Conservation (phyloP, 2,113 vertebrate species). For the Rissa tridactyla region DNA sequence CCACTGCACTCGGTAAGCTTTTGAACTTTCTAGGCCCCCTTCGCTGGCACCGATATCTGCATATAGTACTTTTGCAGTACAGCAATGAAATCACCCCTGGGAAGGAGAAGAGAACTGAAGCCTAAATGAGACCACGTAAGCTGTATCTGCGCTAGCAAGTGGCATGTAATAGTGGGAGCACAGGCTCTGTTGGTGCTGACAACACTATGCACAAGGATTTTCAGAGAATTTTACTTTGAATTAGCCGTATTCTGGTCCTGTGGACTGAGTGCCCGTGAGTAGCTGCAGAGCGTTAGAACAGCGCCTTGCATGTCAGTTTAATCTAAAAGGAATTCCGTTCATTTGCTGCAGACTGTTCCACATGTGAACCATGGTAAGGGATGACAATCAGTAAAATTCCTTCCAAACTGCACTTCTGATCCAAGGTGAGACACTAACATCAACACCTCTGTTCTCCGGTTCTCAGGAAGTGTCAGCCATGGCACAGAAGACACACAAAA, state of each 20-base stretch:
- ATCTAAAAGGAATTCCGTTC: neutral
- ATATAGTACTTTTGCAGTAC: neutral
- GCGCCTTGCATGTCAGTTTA: neutral
- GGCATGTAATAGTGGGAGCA: neutral
- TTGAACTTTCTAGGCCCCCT: neutral
- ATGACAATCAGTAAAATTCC: neutral
- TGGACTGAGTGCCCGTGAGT: neutral
- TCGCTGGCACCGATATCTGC: neutral
- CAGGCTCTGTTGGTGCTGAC: neutral
- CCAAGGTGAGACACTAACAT: neutral
- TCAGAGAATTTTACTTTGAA: neutral
- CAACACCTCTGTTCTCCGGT: neutral
- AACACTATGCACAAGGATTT: neutral
- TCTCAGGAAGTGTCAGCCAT: neutral
- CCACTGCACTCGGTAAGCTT: neutral
- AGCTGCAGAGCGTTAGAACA: neutral
- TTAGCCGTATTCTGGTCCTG: neutral
- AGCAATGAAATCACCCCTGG: neutral
- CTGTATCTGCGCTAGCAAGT: neutral
- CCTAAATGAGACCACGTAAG: accelerated
- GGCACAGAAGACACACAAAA: neutral
- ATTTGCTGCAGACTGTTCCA: neutral
- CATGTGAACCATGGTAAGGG: neutral
- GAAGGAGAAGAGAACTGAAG: neutral
- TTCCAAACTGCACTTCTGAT: neutral